Conservation (phyloP, 1,140 invertebrate species). For the Stegodyphus mimosarum region DNA sequence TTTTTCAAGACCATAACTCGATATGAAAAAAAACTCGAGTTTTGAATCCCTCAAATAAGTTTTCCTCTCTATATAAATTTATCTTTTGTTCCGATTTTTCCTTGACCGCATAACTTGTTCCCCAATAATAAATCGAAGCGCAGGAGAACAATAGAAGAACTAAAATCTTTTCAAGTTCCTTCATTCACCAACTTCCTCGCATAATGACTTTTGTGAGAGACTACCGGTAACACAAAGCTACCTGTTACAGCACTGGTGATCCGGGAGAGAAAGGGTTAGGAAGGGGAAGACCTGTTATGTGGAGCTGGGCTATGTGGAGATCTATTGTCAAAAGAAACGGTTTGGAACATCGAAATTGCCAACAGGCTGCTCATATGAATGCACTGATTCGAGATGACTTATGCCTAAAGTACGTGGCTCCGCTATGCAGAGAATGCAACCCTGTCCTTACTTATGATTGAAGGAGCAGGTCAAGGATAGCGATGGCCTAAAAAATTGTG, state of each 20-base stretch:
- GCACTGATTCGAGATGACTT: conserved; percentile 6
- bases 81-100: conserved; percentile 6
- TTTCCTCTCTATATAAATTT: neutral
- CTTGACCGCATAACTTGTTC: conserved; percentile 49
- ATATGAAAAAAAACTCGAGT: neutral
- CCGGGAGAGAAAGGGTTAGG: no score
- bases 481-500: conserved; percentile 15
- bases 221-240: conserved; percentile 19
- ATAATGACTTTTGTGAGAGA: conserved; percentile 25
- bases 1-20: no score
- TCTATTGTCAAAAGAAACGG: neutral
- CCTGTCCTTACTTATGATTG: conserved; percentile 23
- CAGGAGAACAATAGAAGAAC: conserved; percentile 2
- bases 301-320: no score
- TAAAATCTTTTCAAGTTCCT: conserved; percentile 19
- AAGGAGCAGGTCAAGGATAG: conserved; percentile 38
- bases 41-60: neutral
- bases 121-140: conserved; percentile 4
- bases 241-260: conserved; percentile 39
- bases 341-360: neutral
- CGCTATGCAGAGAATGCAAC: conserved; percentile 8
- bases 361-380: conserved; percentile 8
- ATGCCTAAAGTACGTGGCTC: neutral
- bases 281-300: no score
- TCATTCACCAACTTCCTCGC: conserved; percentile 20